Conservation (phyloP, 2,888 invertebrate genomes). For the Mycalesis mineus region DNA sequence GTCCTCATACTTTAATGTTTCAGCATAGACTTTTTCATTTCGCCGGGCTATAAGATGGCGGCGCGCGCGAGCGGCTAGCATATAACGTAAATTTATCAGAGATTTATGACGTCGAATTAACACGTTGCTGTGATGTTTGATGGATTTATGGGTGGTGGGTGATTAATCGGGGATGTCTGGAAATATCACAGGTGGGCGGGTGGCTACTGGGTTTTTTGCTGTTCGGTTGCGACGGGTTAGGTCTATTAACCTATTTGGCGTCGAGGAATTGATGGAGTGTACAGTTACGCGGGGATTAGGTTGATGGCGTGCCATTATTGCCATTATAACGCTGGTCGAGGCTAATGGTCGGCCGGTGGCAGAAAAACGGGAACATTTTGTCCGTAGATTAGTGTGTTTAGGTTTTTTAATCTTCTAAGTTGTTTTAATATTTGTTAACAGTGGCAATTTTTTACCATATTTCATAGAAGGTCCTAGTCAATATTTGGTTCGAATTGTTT, state of each 20-base stretch:
- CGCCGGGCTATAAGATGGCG: constrained; percentile 52
- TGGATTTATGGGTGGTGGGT: constrained; percentile 65
- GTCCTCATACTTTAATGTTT: constrained; percentile 36
- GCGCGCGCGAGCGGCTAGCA: constrained; percentile 36
- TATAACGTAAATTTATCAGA: constrained; percentile 60
- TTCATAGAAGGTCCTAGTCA: too few relatives aligned
- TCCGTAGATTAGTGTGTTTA: neutral
- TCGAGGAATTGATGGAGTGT: constrained; percentile 16
- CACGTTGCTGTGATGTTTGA: constrained; percentile 61
- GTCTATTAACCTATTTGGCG: constrained; percentile 26
- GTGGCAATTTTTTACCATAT: too few relatives aligned
- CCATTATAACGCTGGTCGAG: constrained; percentile 15
- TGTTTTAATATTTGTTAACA: too few relatives aligned
- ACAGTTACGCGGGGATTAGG: constrained; percentile 17
- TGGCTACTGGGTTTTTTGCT: constrained; percentile 30
- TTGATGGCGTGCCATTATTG: constrained; percentile 18
- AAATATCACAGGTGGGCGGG: constrained; percentile 54
- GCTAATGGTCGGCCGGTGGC: constrained; percentile 9
- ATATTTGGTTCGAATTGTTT: too few relatives aligned
- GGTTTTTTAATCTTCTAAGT: too few relatives aligned
- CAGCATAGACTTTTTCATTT: constrained; percentile 42
- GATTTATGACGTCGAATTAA: constrained; percentile 67
- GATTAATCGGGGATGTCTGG: constrained; percentile 60
- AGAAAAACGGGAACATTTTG: constrained; percentile 5
- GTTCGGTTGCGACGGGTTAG: constrained; percentile 24